phyloP scores from a whole-genome alignment of 2,888 invertebrate species.

The Pyrgus malvae region DNA sequence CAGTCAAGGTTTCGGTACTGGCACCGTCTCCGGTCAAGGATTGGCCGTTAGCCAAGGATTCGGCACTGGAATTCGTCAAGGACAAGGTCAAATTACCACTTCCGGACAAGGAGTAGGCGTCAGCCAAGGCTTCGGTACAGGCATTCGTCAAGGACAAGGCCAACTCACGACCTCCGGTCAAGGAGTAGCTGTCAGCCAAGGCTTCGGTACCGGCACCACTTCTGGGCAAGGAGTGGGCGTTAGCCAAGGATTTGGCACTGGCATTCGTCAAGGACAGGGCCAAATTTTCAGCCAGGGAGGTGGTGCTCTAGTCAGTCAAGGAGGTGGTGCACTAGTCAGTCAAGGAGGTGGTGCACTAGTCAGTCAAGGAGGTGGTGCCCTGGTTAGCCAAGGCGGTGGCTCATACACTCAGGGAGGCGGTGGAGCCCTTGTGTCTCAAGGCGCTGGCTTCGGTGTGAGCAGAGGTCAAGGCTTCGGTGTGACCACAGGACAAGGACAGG shows the following conservation, averaged over 20 bases:
- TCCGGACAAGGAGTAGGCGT: constrained; percentile 30
- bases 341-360: constrained; percentile 32
- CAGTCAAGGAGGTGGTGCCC: constrained; percentile 17
- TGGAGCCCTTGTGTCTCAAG: neutral
- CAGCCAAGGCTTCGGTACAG: constrained; percentile 13
- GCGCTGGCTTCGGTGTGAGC: neutral
- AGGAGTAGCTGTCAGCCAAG: too few relatives aligned
- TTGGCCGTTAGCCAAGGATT: too few relatives aligned
- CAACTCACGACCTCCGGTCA: constrained; percentile 35
- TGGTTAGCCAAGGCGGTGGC: neutral
- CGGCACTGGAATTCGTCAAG: too few relatives aligned
- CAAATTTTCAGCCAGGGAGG: constrained; percentile 3
- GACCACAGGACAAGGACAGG: constrained; percentile 31
- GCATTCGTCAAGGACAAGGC: constrained; percentile 42
- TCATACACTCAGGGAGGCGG: constrained; percentile 17
- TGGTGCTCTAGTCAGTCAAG: constrained; percentile 29
- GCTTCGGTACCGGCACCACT: too few relatives aligned
- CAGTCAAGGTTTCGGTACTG: too few relatives aligned
- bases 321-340: constrained; percentile 21
- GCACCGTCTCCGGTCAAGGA: too few relatives aligned
- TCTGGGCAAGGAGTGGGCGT: too few relatives aligned
- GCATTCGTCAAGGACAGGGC: constrained; percentile 32
- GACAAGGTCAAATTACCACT: too few relatives aligned
- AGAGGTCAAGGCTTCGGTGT: constrained; percentile 33
- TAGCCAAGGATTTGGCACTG: too few relatives aligned